Percentiles rank a stretch among this genome's conserved stretches.
phyloP scores from a whole-genome alignment of 92 coral and sea anemone genomes.

The Palythoa grandiflora region DNA sequence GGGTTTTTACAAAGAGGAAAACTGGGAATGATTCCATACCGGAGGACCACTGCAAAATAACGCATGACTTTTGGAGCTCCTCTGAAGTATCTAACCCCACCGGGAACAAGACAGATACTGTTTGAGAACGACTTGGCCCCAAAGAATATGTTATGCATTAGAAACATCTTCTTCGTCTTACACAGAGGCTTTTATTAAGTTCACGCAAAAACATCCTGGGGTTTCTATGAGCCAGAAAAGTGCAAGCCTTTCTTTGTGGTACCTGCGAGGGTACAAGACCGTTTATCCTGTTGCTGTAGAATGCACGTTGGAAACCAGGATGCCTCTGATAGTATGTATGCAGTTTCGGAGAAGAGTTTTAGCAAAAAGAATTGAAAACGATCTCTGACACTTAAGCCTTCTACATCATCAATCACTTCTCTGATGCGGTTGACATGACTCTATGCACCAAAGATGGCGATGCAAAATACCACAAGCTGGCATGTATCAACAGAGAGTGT shows the following conservation, averaged over 20 bases:
- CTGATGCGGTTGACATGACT: neutral
- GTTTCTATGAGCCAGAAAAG: neutral
- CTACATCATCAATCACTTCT: neutral
- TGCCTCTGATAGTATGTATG: neutral
- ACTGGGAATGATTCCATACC: too few relatives aligned
- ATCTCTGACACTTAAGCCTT: neutral
- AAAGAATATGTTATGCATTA: neutral
- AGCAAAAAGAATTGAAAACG: neutral
- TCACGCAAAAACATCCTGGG: neutral
- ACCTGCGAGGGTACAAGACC: neutral
- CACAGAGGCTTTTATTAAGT: neutral
- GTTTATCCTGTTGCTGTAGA: neutral
- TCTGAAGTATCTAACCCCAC: neutral
- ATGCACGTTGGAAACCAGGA: neutral
- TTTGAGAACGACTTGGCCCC: neutral
- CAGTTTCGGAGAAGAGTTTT: neutral
- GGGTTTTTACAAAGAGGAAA: too few relatives aligned
- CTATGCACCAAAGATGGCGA: neutral
- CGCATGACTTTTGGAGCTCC: slow-evolving; percentile 1
- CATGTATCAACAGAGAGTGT: neutral
- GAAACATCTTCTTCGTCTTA: neutral
- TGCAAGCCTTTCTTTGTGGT: neutral
- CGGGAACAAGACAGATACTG: slow-evolving; percentile 10
- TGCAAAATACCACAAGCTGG: neutral
- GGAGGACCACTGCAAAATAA: neutral